phyloP scores from a whole-genome alignment of 2,888 invertebrate species.

The Cremastinae sp. region DNA sequence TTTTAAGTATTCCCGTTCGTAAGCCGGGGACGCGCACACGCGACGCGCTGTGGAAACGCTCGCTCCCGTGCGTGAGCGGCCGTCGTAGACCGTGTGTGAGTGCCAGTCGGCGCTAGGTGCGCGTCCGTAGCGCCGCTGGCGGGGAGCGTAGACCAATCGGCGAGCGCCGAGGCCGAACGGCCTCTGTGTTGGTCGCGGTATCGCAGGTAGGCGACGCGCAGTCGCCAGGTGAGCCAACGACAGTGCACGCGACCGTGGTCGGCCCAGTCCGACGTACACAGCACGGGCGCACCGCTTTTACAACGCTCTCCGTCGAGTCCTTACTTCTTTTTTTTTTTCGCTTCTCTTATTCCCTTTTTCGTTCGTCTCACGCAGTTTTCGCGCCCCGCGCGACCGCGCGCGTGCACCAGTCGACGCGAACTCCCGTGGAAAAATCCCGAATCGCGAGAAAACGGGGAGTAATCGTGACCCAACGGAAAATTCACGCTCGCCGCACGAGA shows the following conservation, averaged over 20 bases:
- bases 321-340: constrained; percentile 25
- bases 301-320: constrained; percentile 46
- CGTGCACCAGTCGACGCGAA: neutral
- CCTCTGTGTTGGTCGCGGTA: constrained; percentile 44
- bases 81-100: neutral
- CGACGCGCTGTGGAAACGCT: neutral
- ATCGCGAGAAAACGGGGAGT: no score
- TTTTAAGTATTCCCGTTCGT: neutral
- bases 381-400: constrained; percentile 7
- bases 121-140: constrained; percentile 37
- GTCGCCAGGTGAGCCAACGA: constrained; percentile 79
- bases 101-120: neutral
- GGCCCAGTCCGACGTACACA: constrained; percentile 66
- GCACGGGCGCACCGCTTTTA: constrained; percentile 57
- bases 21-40: neutral
- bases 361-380: neutral
- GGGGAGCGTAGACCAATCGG: constrained; percentile 43
- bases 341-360: neutral
- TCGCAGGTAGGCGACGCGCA: constrained; percentile 70
- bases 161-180: constrained; percentile 43
- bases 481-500: no score
- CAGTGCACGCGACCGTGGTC: constrained; percentile 68
- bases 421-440: neutral
- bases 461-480: no score
- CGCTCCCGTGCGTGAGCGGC: neutral